Conservation (phyloP, 1,140 invertebrate species). For the Cherax destructor region DNA sequence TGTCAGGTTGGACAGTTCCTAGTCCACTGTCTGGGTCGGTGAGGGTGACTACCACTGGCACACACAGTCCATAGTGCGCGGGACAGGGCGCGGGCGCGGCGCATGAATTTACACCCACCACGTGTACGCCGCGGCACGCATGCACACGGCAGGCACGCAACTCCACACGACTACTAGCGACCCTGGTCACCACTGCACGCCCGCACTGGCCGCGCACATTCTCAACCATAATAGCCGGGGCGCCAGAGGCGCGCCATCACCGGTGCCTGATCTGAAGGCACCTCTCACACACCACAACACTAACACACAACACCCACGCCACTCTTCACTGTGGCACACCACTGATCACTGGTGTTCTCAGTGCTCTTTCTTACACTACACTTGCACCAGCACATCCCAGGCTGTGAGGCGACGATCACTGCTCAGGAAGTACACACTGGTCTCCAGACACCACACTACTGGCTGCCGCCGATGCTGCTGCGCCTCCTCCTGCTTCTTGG, state of each 20-base stretch:
- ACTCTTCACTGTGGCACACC: constrained; percentile 9
- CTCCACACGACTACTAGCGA: constrained; percentile 59
- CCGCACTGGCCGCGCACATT: constrained; percentile 55
- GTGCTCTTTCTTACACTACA: constrained; percentile 21
- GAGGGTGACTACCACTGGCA: constrained; percentile 47
- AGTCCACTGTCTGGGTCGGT: constrained; percentile 54
- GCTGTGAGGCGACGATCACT: constrained; percentile 72
- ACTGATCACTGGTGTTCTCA: constrained; percentile 14
- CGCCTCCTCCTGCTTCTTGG: constrained; percentile 21
- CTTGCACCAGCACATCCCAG: constrained; percentile 52
- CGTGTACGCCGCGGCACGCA: constrained; percentile 62
- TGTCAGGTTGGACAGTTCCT: constrained; percentile 61
- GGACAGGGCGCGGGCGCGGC: constrained; percentile 61
- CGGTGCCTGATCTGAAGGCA: constrained; percentile 34
- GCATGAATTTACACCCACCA: constrained; percentile 53
- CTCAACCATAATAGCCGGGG: constrained; percentile 66
- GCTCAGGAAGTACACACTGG: constrained; percentile 77
- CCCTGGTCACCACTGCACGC: constrained; percentile 60
- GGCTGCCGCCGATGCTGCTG: constrained; percentile 72
- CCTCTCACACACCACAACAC: constrained; percentile 52
- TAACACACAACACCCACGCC: constrained; percentile 1
- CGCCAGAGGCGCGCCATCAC: constrained; percentile 53
- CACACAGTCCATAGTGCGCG: constrained; percentile 62
- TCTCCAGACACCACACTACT: constrained; percentile 78
- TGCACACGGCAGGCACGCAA: constrained; percentile 57